Evolutionary conservation across 2,888 invertebrate genomes (phyloP).

Genomic region (Myathropa florea): DNA sequence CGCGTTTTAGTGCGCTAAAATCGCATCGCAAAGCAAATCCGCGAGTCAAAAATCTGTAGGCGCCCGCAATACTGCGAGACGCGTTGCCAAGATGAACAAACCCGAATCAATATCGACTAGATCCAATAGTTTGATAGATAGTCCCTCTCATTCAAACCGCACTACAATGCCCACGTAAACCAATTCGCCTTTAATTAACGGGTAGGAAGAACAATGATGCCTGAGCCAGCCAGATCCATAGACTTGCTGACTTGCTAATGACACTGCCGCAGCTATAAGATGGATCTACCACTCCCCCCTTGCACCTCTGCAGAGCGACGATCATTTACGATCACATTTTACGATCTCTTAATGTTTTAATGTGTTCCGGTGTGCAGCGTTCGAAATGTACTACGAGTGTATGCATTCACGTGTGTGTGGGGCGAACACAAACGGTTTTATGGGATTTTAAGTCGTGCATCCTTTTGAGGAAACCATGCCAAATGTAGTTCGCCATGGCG

Average conservation of each 20-base stretch:
- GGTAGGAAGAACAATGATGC: conserved; percentile 70
- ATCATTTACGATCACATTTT: conserved; percentile 42
- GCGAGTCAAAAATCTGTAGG: conserved; percentile 45
- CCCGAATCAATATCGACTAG: conserved; percentile 30
- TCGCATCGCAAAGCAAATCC: conserved; percentile 17
- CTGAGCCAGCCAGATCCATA: conserved; percentile 15
- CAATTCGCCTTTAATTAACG: conserved; percentile 67
- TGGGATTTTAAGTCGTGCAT: conserved; percentile 56
- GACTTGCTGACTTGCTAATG: conserved; percentile 59
- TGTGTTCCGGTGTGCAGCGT: conserved; percentile 9
- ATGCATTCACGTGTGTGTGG: conserved; percentile 20
- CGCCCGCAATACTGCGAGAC: neutral
- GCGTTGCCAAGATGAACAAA: conserved; percentile 28
- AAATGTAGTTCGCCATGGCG: conserved; percentile 47
- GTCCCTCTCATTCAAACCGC: conserved; percentile 22
- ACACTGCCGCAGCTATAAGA: conserved; percentile 31
- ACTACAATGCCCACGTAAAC: conserved; percentile 58
- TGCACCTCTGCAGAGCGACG: conserved; percentile 26
- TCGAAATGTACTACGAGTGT: too few species aligned
- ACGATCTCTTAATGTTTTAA: conserved; percentile 26
- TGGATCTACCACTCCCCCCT: conserved; percentile 23
- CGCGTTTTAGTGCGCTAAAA: conserved; percentile 24
- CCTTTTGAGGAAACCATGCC: conserved; percentile 54
- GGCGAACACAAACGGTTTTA: conserved; percentile 50
- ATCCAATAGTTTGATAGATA: conserved; percentile 48